phyloP scores from a whole-genome alignment of 2,888 invertebrate genomes.

The Hirtodrosophila trivittata region DNA sequence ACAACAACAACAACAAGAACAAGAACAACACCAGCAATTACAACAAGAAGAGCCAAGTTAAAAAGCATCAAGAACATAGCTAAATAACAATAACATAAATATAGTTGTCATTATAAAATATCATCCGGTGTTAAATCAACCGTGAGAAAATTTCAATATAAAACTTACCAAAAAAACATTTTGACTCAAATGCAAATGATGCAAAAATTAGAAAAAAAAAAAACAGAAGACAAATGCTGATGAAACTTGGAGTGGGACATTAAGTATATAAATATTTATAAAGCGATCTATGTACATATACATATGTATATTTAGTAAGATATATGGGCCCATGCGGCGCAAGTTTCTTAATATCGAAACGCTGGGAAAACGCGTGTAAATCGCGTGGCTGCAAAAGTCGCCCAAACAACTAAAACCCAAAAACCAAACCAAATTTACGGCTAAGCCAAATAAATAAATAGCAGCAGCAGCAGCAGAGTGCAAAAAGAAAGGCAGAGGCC shows the following conservation, averaged over 20 bases:
- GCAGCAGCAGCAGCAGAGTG: slow-evolving; percentile 18
- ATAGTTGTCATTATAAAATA: slow-evolving; percentile 76
- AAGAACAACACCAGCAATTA: slow-evolving; percentile 22
- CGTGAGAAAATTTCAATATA: slow-evolving; percentile 68
- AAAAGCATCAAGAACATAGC: slow-evolving; percentile 45
- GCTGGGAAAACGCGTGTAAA: slow-evolving; percentile 16
- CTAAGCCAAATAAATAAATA: slow-evolving; percentile 49
- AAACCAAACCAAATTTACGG: slow-evolving; percentile 27
- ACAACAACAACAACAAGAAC: slow-evolving; percentile 25
- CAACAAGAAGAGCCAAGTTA: slow-evolving; percentile 27
- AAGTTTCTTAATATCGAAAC: not conserved
- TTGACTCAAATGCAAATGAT: slow-evolving; percentile 32
- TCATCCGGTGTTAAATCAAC: slow-evolving; percentile 75
- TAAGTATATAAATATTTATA: slow-evolving; percentile 7
- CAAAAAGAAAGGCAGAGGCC: slow-evolving; percentile 31
- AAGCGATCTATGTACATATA: not conserved
- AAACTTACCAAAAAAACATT: slow-evolving; percentile 27
- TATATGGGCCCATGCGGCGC: not conserved
- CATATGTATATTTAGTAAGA: too few species aligned
- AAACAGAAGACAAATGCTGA: not conserved
- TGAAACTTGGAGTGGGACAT: not conserved
- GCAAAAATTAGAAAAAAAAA: slow-evolving; percentile 7
- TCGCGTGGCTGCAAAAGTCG: slow-evolving; percentile 17
- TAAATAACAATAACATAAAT: slow-evolving; percentile 61
- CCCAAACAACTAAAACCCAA: slow-evolving; percentile 6